Percentiles rank a stretch among this genome's conserved stretches.
Evolutionary conservation across 2,797 vertebrate genomes (phyloP).

Genomic region (Cephalopachus bancanus): DNA sequence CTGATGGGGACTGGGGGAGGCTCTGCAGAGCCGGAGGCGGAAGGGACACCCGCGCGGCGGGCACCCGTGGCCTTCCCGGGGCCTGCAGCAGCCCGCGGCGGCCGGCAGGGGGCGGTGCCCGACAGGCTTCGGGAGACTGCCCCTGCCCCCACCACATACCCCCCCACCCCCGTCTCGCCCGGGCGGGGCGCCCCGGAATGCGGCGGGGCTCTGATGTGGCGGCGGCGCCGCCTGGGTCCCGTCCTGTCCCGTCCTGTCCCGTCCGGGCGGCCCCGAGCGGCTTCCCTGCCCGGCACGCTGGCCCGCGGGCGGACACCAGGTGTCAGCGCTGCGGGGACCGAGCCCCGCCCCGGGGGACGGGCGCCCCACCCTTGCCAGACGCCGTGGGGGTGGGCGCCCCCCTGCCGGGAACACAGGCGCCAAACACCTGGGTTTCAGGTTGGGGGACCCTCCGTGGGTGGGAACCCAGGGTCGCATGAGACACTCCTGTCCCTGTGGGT

Average conservation of each 20-base stretch:
- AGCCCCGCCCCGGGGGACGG: constrained; percentile 38
- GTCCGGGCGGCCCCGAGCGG: constrained; percentile 44
- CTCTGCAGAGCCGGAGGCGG: too few species aligned
- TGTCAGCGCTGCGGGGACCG: background rate
- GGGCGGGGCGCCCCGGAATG: constrained; percentile 72
- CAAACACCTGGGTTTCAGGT: background rate
- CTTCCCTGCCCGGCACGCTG: constrained; percentile 72
- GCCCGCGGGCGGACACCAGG: constrained; percentile 39
- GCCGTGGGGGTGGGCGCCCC: background rate
- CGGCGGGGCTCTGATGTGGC: constrained; percentile 76
- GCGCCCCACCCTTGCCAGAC: background rate
- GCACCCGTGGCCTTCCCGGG: accelerated
- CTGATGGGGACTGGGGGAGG: background rate
- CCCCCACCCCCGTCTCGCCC: background rate
- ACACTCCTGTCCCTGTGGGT: background rate
- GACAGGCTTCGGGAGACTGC: background rate
- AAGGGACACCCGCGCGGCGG: accelerated
- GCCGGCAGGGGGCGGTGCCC: constrained; percentile 54
- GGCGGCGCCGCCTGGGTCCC: too few species aligned
- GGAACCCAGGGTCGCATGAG: background rate
- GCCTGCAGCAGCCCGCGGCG: background rate
- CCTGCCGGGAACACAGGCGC: background rate
- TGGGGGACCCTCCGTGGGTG: background rate
- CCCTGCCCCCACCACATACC: too few species aligned
- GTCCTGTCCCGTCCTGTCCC: constrained; percentile 14